These are phyloP conservation scores for Eulithis testata DNA, from an alignment of 2,888 invertebrate genomes.

Conservation along the genomic window DNA sequence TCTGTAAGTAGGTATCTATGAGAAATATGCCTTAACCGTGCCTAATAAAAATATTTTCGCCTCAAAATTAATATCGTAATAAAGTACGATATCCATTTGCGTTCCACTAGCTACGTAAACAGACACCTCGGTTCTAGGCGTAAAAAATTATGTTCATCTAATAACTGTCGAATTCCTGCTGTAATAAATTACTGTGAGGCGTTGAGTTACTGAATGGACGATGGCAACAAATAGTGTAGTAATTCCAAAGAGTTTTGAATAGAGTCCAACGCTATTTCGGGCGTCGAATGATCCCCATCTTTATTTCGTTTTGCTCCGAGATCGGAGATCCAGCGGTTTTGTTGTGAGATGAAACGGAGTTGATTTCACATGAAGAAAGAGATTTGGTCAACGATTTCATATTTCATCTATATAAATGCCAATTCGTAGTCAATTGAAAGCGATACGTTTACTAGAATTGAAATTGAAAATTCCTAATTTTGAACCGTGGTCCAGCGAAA, in stretches of 20 bases:
- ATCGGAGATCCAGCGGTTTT: slow-evolving; percentile 60
- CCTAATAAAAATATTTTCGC: slow-evolving; percentile 51
- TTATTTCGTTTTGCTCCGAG: slow-evolving; percentile 70
- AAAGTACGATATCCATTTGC: slow-evolving; percentile 54
- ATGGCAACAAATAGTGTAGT: slow-evolving; percentile 78
- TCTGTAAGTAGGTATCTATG: slow-evolving; percentile 28
- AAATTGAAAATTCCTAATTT: slow-evolving; percentile 27
- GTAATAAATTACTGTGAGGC: slow-evolving; percentile 71
- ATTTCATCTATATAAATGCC: slow-evolving; percentile 36
- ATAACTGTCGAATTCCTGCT: slow-evolving; percentile 72
- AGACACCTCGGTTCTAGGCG: slow-evolving; percentile 52
- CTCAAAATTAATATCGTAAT: slow-evolving; percentile 53
- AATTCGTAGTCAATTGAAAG: slow-evolving; percentile 33
- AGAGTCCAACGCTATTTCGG: slow-evolving; percentile 82
- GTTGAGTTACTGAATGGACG: slow-evolving; percentile 82
- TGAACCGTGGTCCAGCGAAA: too few species aligned
- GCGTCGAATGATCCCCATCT: slow-evolving; percentile 73
- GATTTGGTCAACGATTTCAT: slow-evolving; percentile 36
- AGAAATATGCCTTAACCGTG: slow-evolving; percentile 46
- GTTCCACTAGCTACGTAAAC: slow-evolving; percentile 55
- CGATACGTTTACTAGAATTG: slow-evolving; percentile 21
- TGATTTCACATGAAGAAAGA: slow-evolving; percentile 34
- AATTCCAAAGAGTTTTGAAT: slow-evolving; percentile 84
- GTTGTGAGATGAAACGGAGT: slow-evolving; percentile 35
- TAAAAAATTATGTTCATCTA: slow-evolving; percentile 68